Evolutionary conservation across 2,113 vertebrate genomes (phyloP), one percentile per base, ranked within the genome.

Genomic region (Osmerus eperlanus): DNA sequence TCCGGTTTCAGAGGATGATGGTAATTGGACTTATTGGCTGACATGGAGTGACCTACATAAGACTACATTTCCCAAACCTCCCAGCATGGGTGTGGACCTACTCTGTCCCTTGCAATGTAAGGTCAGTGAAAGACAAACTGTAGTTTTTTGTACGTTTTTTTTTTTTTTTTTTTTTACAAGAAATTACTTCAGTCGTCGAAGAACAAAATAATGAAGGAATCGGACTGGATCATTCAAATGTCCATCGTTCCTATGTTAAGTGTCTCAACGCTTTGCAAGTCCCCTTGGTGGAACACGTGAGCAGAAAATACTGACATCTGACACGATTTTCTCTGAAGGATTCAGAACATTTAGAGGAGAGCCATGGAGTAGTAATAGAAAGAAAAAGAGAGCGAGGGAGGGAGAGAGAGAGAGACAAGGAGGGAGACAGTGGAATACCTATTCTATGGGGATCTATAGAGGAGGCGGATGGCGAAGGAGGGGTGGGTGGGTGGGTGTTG

Each of bases 11-110:
- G 78, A 78, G 79, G 61, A 76, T 82, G 74, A 83, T 79, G 75
- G 79, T 90, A 89, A 90, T 90, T 90, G 87, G 80, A 86, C 80
- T 89, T 89, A 90, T 91, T 91, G 86, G 85, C 82, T 88, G 85
- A 81, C 84, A 88, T 77, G 81, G 65, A 68, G 78, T 90, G 87
- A 88, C 87, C 88, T 88, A 91, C 82, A 88, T 88, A 89, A 80
- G 79, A 82, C 51, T 25, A 68, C 79, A 72, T 70, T 72, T 71
- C 67, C 55, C 79, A 68, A 71, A 59, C 73, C 79, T 73, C 23
- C 70, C 21, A 73, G 79, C 75, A 72, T 72, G 70, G 84, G 76
- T 13, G 74, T 79, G 81, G 76, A 83, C 73, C 76, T 54, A 83
- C 77, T 74, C 76, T 25, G 79, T 65, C 70, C 72, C 68, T 41